Percentiles rank a stretch among this genome's conserved stretches.
These are phyloP conservation scores for sheep (Ovis aries) DNA, from an alignment of 2,113 vertebrate species.

Conservation along the genomic window DNA sequence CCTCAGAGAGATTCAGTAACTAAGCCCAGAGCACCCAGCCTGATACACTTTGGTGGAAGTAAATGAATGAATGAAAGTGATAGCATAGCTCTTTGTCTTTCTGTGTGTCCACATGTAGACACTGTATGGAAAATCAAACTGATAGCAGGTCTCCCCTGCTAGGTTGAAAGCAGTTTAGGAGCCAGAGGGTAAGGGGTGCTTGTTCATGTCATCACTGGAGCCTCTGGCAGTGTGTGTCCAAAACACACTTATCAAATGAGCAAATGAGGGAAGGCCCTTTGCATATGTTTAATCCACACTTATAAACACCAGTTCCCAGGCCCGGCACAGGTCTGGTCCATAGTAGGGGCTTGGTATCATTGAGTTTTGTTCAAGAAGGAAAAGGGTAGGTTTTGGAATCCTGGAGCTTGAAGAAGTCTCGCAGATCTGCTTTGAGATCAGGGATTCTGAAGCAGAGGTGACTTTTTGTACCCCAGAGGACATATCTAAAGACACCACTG, in stretches of 20 bases:
- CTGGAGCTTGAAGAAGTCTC: not conserved
- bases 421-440: not conserved
- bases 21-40: not conserved
- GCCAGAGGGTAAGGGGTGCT: accelerated
- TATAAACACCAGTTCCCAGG: not conserved
- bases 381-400: not conserved
- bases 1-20: not conserved
- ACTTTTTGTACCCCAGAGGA: not conserved
- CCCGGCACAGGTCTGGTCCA: not conserved
- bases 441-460: not conserved
- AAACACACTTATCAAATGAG: too few species aligned
- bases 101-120: accelerated
- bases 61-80: not conserved
- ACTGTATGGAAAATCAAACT: not conserved
- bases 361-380: not conserved
- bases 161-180: too few species aligned
- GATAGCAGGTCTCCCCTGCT: not conserved
- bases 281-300: not conserved
- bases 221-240: not conserved
- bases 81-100: not conserved
- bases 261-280: not conserved
- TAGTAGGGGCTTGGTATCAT: not conserved
- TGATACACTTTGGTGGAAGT: too few species aligned
- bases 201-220: not conserved
- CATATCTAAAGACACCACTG: not conserved